Base-by-base conservation (phyloP, 1,140 invertebrate genomes). In the Neodiprion pinetum region DNA sequence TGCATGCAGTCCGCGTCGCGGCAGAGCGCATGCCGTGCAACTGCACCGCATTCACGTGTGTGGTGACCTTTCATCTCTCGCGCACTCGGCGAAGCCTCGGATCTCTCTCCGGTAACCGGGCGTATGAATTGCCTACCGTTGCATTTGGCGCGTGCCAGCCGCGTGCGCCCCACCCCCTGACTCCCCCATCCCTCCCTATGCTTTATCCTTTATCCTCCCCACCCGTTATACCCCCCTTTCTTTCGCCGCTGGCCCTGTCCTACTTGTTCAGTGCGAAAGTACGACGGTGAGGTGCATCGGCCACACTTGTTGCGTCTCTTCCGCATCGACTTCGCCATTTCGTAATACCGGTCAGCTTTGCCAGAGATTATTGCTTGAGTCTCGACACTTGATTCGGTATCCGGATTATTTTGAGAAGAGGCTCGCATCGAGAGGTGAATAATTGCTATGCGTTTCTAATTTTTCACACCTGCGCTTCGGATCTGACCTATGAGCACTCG, bases 81-180 rank as follows among this genome's bases (percentile, higher is more conserved):
- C 70, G 72, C 73, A 71, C 66, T 48, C 14, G 50, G 9, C 53
- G 61, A n/a, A 61, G 53, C 53, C 53, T 61, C 53, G 11, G 53
- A 61, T 61, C 53, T 1, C 28, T 61, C 53, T 61, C 53, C 53
- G 53, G 5, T n/a, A 61, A 61, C 53, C 53, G 50, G 75, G 78
- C 73, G 79, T 83, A 82, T 82, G 53, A 61, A 61, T 61, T 17
- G 53, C 53, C n/a, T 17, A 61, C 53, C 82, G 81, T 83, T 85
- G 84, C 82, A 85, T 78, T 82, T 81, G 85, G 84, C 85, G 84
- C 85, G 85, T 86, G 85, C 85, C 85, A 79, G 83, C 78, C 84
- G 84, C 84, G 84, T 84, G 84, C 79, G 77, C 79, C 78, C 72
- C 77, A 77, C 48, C 23, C 70, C 70, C 70, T 50, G 53, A 61